Percentiles rank a stretch among this genome's conserved stretches.
phyloP scores from a whole-genome alignment of 1,140 invertebrate species.

The Tetragnatha versicolor region DNA sequence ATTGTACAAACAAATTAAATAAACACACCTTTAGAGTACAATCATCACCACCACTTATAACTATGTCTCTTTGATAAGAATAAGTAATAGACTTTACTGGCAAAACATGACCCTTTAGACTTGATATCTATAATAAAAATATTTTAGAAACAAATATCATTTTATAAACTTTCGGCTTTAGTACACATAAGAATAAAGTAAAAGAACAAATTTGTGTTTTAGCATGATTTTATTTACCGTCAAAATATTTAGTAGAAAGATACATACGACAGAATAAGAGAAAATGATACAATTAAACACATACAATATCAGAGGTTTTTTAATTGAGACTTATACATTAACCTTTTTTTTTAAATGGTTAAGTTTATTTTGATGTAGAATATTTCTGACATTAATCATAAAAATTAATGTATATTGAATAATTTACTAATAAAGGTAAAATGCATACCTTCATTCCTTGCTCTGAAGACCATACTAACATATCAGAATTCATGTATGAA shows the following conservation, averaged over 20 bases:
- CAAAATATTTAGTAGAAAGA: too few species aligned
- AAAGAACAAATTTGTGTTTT: too few species aligned
- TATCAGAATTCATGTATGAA: conserved; percentile 34
- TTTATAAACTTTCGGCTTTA: too few species aligned
- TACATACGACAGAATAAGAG: too few species aligned
- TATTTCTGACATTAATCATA: too few species aligned
- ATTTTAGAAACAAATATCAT: neutral
- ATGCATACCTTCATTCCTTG: conserved; percentile 31
- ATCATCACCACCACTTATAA: conserved; percentile 44
- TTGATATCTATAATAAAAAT: conserved; percentile 12
- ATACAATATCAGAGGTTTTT: too few species aligned
- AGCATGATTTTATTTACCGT: too few species aligned
- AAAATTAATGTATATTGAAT: too few species aligned
- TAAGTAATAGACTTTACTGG: conserved; percentile 26
- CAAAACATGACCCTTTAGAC: conserved; percentile 35
- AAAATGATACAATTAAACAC: too few species aligned
- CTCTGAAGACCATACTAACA: conserved; percentile 38
- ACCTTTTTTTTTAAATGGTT: neutral
- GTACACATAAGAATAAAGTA: neutral
- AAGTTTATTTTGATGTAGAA: too few species aligned
- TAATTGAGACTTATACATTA: too few species aligned
- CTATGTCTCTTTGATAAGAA: conserved; percentile 1
- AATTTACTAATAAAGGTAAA: neutral
- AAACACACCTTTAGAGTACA: conserved; percentile 32
- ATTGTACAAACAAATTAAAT: neutral